Evolutionary conservation across 2,113 vertebrate genomes (phyloP), one percentile per base, ranked within the genome.

Genomic region (Nyctereutes procyonoides): DNA sequence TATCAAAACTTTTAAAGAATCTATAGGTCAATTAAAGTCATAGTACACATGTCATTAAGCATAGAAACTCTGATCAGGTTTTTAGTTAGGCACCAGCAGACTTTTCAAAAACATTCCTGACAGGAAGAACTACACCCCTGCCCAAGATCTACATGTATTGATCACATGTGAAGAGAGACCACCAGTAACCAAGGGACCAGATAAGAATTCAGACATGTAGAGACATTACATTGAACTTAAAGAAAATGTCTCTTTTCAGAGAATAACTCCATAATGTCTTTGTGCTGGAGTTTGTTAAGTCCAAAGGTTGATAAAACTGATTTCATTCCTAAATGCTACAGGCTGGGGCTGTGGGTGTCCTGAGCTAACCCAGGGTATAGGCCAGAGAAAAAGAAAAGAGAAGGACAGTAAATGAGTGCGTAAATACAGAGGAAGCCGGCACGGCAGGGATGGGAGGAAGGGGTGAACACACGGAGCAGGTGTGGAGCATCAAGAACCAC

Each of bases 391-490:
- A 51, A 55, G 48, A 19, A 43, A 17, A 43, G 19, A 92, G 96
- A 97, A 88, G 80, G 98, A 94, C 91, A 62, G 13, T 1, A 38
- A 51, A 0, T 3, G 51, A 7, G 5, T 8, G 76, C 4, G 0
- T 13, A 55, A 22, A 55, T 63, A 2, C 9, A 1, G 11, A 60
- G 71, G 62, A 7, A 38, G 38, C 2, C 0, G 7, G 65, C 38
- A 12, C 3, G 9, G 4, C 11, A 53, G 32, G 16, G 12, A 0
- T 0, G 22, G 51, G 43, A 3, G 13, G 20, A 3, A n/a, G 4
- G 1, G 22, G 8, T 5, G 20, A 2, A 3, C 4, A 6, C 35
- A 0, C 2, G 51, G 19, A 38, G 73, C 32, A 3, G 17, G 13
- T 8, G 24, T 51, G 4, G 26, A 19, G 6, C n/a, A 9, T 51